Percentiles rank a stretch among this genome's conserved stretches.
Evolutionary conservation across 2,888 invertebrate species (phyloP).

Genomic region (Epistrophe grossulariae): DNA sequence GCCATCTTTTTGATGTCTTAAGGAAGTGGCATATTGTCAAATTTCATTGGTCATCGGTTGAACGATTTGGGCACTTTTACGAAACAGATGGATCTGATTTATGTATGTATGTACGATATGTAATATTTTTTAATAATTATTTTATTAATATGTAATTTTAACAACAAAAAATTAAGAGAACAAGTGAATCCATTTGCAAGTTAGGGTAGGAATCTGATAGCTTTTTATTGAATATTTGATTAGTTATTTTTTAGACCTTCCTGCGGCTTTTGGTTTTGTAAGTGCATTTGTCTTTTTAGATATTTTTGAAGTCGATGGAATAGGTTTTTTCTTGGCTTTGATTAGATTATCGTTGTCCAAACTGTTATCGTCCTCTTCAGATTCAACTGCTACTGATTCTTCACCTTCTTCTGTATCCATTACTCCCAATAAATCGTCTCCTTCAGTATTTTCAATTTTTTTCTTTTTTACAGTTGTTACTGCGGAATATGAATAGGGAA

Average conservation of each 20-base stretch:
- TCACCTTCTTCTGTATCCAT: constrained; percentile 82
- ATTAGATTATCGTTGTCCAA: constrained; percentile 91
- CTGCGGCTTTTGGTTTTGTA: constrained; percentile 26
- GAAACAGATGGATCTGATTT: too few species aligned
- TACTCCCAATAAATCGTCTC: constrained; percentile 83
- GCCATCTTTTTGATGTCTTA: too few species aligned
- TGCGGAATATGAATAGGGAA: constrained; percentile 90
- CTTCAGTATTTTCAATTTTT: constrained; percentile 84
- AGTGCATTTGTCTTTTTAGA: constrained; percentile 19
- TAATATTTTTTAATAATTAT: background rate
- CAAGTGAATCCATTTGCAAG: background rate
- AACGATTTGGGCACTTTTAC: too few species aligned
- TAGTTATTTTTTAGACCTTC: constrained; percentile 23
- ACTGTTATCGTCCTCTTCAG: constrained; percentile 85
- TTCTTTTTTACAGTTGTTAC: constrained; percentile 87
- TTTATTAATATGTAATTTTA: background rate
- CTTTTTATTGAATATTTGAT: background rate
- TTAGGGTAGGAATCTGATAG: background rate
- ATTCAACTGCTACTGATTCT: constrained; percentile 81
- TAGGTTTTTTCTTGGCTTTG: constrained; percentile 83
- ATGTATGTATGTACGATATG: background rate
- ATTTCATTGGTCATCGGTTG: too few species aligned
- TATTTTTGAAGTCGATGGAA: constrained; percentile 37
- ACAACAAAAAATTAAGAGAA: constrained; percentile 3
- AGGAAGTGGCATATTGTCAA: too few species aligned